Conservation (phyloP, 92 coral and sea anemone species). For the Heliopora coerulea region DNA sequence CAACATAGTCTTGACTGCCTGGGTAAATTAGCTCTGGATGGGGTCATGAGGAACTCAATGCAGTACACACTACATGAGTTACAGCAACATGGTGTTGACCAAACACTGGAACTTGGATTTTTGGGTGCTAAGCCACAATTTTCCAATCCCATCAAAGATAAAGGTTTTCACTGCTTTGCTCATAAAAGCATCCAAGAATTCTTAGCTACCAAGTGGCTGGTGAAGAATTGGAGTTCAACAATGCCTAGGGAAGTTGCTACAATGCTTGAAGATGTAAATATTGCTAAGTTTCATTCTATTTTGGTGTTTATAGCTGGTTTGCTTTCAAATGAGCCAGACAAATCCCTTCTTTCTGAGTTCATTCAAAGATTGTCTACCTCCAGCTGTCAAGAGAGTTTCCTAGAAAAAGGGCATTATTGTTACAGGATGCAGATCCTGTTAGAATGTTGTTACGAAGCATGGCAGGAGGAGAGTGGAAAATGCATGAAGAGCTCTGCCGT, state of each 20-base stretch:
- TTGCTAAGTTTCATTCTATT: neutral
- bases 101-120: neutral
- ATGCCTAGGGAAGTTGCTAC: neutral
- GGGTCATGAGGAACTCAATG: neutral
- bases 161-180: neutral
- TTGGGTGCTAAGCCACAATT: neutral
- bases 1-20: neutral
- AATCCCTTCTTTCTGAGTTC: neutral
- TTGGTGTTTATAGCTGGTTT: constrained; percentile 20
- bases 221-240: neutral
- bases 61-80: neutral
- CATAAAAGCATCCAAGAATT: constrained; percentile 3
- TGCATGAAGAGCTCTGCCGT: neutral
- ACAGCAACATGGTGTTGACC: neutral
- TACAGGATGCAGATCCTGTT: constrained; percentile 13
- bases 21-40: constrained; percentile 8
- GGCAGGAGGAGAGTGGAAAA: neutral
- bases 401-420: constrained; percentile 1
- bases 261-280: neutral
- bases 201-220: neutral
- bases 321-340: neutral
- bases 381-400: neutral
- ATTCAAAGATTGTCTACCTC: neutral
- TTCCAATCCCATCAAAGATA: neutral
- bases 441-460: neutral